These are phyloP conservation scores for Symphodus melops DNA, from an alignment of 2,113 vertebrate species.

Conservation along the genomic window DNA sequence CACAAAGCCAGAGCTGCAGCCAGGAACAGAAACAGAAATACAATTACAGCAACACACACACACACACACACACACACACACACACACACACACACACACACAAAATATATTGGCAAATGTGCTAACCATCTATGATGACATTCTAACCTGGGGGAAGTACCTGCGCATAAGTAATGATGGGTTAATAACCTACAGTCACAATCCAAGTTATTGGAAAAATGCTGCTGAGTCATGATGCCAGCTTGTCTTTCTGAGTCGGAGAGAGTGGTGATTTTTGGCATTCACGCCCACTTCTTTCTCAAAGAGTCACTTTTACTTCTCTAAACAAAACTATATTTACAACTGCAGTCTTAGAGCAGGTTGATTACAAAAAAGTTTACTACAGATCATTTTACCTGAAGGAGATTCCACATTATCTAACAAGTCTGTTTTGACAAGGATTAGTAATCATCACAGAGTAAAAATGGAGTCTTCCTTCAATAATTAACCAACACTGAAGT, in stretches of 20 bases:
- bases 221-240: constrained; percentile 36
- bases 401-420: neutral
- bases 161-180: neutral
- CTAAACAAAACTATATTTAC: neutral
- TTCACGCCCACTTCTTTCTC: constrained; percentile 22
- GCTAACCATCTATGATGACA: neutral
- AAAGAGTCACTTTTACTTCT: neutral
- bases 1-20: constrained; percentile 70
- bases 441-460: neutral
- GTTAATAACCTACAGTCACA: neutral
- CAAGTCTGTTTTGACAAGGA: constrained; percentile 13
- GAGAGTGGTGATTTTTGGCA: neutral
- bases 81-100: no score
- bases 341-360: neutral
- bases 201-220: neutral
- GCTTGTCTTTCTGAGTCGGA: neutral
- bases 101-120: no score
- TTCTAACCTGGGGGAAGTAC: neutral
- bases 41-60: constrained; percentile 11
- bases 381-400: neutral
- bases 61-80: no score
- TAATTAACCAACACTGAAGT: constrained; percentile 42
- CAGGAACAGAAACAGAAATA: constrained; percentile 41
- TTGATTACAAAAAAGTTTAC: neutral
- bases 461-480: constrained; percentile 35